These are phyloP conservation scores for Dasysyrphus tricinctus DNA, from an alignment of 2,888 invertebrate genomes.

Conservation along the genomic window DNA sequence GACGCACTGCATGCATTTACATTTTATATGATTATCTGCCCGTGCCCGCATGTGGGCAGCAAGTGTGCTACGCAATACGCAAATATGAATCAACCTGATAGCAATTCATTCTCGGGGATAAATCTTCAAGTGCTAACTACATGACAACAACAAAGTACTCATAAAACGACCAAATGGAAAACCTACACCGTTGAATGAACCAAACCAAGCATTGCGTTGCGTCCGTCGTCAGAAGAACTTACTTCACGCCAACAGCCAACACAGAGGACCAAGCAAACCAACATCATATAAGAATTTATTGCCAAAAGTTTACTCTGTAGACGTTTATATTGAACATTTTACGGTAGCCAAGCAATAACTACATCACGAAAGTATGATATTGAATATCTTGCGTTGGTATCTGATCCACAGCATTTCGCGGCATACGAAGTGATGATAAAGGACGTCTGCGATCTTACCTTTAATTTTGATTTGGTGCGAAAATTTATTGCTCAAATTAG, in stretches of 20 bases:
- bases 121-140: slow-evolving; percentile 84
- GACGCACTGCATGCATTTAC: slow-evolving; percentile 51
- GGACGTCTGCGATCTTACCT: slow-evolving; percentile 77
- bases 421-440: slow-evolving; percentile 65
- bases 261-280: slow-evolving; percentile 15
- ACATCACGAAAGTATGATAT: slow-evolving; percentile 65
- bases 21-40: slow-evolving; percentile 56
- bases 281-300: slow-evolving; percentile 52
- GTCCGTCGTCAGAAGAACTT: slow-evolving; percentile 52
- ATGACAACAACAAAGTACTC: slow-evolving; percentile 84
- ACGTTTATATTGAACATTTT: slow-evolving; percentile 70
- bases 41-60: slow-evolving; percentile 59
- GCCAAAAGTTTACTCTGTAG: slow-evolving; percentile 49
- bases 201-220: slow-evolving; percentile 64
- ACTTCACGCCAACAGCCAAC: slow-evolving; percentile 2
- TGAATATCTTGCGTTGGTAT: slow-evolving; percentile 63
- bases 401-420: slow-evolving; percentile 54
- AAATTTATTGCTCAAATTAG: slow-evolving; percentile 83
- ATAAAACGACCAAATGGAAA: slow-evolving; percentile 72
- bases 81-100: slow-evolving; percentile 80
- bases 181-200: slow-evolving; percentile 76
- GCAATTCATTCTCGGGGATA: slow-evolving; percentile 83
- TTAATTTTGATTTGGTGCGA: slow-evolving; percentile 82
- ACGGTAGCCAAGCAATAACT: slow-evolving; percentile 71
- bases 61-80: slow-evolving; percentile 68